Evolutionary conservation across 2,888 invertebrate species (phyloP).

Genomic region (Eilema depressum): DNA sequence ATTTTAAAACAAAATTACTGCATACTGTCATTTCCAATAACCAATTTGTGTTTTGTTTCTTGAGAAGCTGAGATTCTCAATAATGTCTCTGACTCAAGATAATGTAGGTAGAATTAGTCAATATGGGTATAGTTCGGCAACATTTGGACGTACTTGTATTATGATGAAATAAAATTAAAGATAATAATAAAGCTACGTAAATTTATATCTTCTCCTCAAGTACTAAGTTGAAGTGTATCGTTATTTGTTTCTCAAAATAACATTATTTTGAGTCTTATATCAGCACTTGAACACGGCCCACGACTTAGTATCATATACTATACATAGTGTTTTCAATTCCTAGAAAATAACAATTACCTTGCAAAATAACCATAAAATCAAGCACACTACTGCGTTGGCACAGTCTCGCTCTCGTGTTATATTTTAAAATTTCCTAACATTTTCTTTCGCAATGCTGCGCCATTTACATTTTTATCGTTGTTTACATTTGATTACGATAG

Average conservation of each 20-base stretch:
- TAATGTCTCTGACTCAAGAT: no score
- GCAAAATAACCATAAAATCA: slow-evolving; percentile 57
- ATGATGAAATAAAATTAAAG: no score
- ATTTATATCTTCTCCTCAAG: neutral
- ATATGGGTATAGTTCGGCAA: no score
- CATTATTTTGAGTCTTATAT: neutral
- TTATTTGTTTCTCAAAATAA: neutral
- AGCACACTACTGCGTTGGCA: slow-evolving; percentile 46
- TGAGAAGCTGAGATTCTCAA: no score
- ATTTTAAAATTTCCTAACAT: slow-evolving; percentile 42
- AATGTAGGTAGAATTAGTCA: no score
- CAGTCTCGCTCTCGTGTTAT: slow-evolving; percentile 41
- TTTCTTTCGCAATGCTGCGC: slow-evolving; percentile 27
- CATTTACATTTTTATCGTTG: slow-evolving; percentile 34
- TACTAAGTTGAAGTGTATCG: neutral
- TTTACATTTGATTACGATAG: slow-evolving; percentile 20
- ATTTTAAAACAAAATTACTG: neutral
- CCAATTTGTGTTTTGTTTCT: neutral
- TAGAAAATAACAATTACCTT: slow-evolving; percentile 55
- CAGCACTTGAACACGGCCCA: slow-evolving; percentile 15
- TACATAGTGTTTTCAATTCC: slow-evolving; percentile 45
- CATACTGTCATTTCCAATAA: neutral
- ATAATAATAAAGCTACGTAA: no score
- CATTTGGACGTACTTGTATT: no score
- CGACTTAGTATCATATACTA: slow-evolving; percentile 19